Evolutionary conservation across 2,113 vertebrate species (phyloP), one percentile per base, ranked within the genome.

Genomic region (Dicentrarchus labrax): DNA sequence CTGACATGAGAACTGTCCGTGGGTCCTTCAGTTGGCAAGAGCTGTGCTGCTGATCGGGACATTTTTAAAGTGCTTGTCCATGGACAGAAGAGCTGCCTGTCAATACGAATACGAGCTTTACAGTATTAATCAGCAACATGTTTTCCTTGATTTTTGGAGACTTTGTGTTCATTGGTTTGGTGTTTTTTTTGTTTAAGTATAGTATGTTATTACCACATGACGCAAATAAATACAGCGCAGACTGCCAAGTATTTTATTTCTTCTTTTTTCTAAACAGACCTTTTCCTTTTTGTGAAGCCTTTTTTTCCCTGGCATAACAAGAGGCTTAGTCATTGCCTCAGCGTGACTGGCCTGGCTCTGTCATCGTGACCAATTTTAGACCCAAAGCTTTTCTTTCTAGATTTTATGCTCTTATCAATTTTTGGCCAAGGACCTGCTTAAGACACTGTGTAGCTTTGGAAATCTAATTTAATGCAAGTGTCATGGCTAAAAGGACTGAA

Each of bases 301-400:
- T 54, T 54, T 41, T 53, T 30, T 11, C 8, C 15, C 41, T 53
- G 22, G 45, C 36, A 51, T 67, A 70, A 83, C 61, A 64, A 82
- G 51, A 61, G 43, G 39, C 54, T 66, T 72, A 66, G 62, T 77
- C 71, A 76, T 60, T 80, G 39, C 24, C 57, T 80, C 64, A 74
- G 68, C 30, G 4, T 85, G 78, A 85, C 76, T 64, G 13, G 11
- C 70, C 69, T 72, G 59, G 54, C 76, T 80, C 4, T 76, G 16
- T 73, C 77, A 73, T 79, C 13, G 74, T 82, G 86, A 82, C 72
- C 59, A 77, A 75, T 72, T 82, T 86, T 3, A 81, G 66, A 78
- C 54, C 48, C 9, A 48, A 59, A 74, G 51, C 71, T 36, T 67
- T 84, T 65, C 47, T 43, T 13, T 47, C 39, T 45, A 77, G 51